These are phyloP conservation scores for Hydropotes inermis DNA, from an alignment of 2,113 vertebrate genomes.

Conservation along the genomic window DNA sequence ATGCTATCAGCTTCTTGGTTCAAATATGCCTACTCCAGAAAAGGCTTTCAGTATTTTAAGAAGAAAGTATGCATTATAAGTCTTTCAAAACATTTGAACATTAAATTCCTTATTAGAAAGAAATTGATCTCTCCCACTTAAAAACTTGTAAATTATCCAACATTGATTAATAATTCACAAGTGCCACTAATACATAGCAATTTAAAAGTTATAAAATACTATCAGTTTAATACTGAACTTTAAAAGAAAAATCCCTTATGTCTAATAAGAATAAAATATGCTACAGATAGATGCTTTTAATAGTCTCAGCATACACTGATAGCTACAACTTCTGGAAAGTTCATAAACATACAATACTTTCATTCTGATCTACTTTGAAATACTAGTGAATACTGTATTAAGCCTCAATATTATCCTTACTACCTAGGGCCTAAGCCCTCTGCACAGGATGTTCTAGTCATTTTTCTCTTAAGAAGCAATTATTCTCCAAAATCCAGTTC, in stretches of 20 bases:
- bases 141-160: constrained; percentile 73
- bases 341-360: neutral
- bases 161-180: constrained; percentile 66
- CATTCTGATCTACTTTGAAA: neutral
- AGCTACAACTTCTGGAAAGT: neutral
- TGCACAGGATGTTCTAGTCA: neutral
- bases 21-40: constrained; percentile 59
- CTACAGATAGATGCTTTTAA: neutral
- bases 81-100: constrained; percentile 59
- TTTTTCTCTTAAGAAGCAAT: neutral
- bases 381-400: neutral
- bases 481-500: neutral
- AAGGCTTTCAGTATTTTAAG: constrained; percentile 45
- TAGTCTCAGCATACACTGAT: neutral
- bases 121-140: constrained; percentile 68
- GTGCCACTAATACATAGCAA: constrained; percentile 66
- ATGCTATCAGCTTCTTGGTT: constrained; percentile 14
- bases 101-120: constrained; percentile 64
- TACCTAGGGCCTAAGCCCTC: neutral
- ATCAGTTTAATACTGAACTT: constrained; percentile 68
- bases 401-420: neutral
- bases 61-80: constrained; percentile 28
- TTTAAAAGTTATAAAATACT: constrained; percentile 66
- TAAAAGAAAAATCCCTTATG: constrained; percentile 65
- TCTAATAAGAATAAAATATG: constrained; percentile 70